A percentile compares a stretch with the other conserved stretches of the same genome.
These are phyloP conservation scores for Oenanthe melanoleuca DNA, from an alignment of 2,113 vertebrate genomes.

Conservation along the genomic window DNA sequence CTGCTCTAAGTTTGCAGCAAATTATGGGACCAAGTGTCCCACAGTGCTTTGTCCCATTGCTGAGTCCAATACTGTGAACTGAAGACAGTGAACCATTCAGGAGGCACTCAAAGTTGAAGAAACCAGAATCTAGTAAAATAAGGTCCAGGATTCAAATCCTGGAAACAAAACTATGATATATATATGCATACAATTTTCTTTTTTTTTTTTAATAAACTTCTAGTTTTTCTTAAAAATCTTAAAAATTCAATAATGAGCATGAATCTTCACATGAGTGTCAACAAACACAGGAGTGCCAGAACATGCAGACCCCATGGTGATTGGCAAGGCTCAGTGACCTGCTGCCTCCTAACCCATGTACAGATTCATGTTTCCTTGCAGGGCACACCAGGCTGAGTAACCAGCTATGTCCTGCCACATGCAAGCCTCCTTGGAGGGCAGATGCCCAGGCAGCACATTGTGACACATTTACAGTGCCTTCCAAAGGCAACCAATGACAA, in stretches of 20 bases:
- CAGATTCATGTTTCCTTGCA: neutral
- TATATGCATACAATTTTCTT: fast-evolving
- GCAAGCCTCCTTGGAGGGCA: neutral
- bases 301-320: fast-evolving
- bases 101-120: neutral
- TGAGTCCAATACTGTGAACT: neutral
- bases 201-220: neutral
- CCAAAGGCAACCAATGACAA: neutral
- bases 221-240: neutral
- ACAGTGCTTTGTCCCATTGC: neutral
- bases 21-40: neutral
- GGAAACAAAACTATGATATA: neutral
- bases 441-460: neutral
- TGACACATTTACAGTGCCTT: neutral
- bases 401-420: neutral
- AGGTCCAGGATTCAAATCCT: neutral
- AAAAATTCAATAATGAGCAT: neutral
- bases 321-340: neutral
- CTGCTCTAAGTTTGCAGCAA: neutral
- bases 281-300: neutral
- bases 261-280: neutral
- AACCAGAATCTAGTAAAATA: neutral
- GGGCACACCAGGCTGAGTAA: neutral
- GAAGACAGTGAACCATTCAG: neutral
- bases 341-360: neutral